Percentiles rank a stretch among this genome's conserved stretches.
phyloP scores from a whole-genome alignment of 2,797 vertebrate genomes.

The Sylvia borin region DNA sequence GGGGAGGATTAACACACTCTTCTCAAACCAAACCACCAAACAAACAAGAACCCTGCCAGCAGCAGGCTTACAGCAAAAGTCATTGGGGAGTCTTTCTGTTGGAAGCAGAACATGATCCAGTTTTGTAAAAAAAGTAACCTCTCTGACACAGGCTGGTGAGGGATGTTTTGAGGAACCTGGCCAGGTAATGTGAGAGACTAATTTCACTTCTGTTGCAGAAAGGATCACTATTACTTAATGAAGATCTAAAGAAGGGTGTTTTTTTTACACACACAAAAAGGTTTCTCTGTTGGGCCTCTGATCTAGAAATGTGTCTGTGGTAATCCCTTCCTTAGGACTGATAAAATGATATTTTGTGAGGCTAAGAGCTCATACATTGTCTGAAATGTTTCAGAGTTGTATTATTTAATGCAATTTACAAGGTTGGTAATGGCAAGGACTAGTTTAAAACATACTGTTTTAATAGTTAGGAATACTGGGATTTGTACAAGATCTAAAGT shows the following conservation, averaged over 20 bases:
- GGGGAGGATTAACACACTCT: not conserved
- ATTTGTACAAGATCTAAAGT: not conserved
- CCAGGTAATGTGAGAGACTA: not conserved
- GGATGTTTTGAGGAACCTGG: not conserved
- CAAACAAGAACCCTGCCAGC: no score
- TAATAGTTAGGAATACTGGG: not conserved
- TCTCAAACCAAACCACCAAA: not conserved
- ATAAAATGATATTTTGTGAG: not conserved
- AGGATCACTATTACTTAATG: not conserved
- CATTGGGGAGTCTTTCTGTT: not conserved
- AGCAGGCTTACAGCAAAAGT: not conserved
- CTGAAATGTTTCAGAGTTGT: not conserved
- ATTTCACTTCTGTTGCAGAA: not conserved
- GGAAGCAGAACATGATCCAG: not conserved
- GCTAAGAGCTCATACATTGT: not conserved
- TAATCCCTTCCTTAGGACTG: not conserved
- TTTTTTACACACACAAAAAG: not conserved
- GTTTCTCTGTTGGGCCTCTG: not conserved
- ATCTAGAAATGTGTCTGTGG: not conserved
- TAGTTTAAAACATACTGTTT: not conserved
- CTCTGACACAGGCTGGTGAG: not conserved
- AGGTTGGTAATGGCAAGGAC: not conserved
- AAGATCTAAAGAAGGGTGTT: not conserved
- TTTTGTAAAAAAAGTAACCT: not conserved
- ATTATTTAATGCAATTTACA: not conserved